Conservation (phyloP, 2,113 vertebrate genomes). For the Pimephales promelas region DNA sequence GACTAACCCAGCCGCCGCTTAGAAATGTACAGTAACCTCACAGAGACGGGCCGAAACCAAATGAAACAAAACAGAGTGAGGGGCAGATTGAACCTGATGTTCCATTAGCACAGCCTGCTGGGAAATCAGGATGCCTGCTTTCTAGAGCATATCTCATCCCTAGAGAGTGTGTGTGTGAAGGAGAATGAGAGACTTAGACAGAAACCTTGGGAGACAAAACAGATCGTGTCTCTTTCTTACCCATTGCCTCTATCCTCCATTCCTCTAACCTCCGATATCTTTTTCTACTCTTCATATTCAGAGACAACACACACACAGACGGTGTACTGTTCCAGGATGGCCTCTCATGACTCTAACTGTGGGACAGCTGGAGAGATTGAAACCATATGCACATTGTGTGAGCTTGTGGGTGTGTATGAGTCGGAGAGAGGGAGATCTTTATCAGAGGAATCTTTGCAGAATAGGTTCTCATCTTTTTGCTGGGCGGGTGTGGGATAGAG, state of each 20-base stretch:
- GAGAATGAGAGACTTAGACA: slow-evolving; percentile 36
- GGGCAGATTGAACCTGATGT: slow-evolving; percentile 51
- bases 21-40: slow-evolving; percentile 46
- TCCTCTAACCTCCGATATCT: slow-evolving; percentile 14
- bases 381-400: slow-evolving; percentile 49
- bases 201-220: slow-evolving; percentile 5
- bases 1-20: slow-evolving; percentile 15
- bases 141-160: slow-evolving; percentile 54
- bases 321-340: slow-evolving; percentile 34
- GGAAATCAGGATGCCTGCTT: slow-evolving; percentile 56
- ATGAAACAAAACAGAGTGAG: slow-evolving; percentile 53
- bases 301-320: slow-evolving; percentile 27
- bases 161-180: slow-evolving; percentile 2
- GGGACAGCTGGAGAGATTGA: slow-evolving; percentile 45
- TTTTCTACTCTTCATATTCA: neutral
- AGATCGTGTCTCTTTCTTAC: slow-evolving; percentile 24
- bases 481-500: slow-evolving; percentile 6
- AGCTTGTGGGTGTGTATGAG: slow-evolving; percentile 35
- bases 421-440: slow-evolving; percentile 41
- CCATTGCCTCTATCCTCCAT: neutral
- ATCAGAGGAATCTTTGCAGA: slow-evolving; percentile 37
- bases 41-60: slow-evolving; percentile 37
- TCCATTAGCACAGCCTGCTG: slow-evolving; percentile 59
- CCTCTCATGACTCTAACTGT: slow-evolving; percentile 50
- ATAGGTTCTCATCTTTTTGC: slow-evolving; percentile 24